Percentiles rank a stretch among this genome's conserved stretches.
phyloP scores from a whole-genome alignment of 1,140 invertebrate genomes.

The Paraescarpia echinospica region DNA sequence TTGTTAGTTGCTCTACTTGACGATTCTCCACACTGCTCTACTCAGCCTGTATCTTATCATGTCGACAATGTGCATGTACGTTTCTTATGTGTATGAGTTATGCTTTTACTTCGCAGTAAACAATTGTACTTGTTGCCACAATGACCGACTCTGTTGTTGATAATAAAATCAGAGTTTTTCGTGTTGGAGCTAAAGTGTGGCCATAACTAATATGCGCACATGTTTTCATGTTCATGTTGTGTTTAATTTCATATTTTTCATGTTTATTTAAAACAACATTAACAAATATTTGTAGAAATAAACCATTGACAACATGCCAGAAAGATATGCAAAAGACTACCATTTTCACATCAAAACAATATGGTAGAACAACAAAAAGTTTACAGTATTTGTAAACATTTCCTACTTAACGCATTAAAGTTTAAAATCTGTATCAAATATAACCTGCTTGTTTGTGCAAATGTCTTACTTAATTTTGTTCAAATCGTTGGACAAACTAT shows the following conservation, averaged over 20 bases:
- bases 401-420: too few species aligned
- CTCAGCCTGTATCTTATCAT: not conserved
- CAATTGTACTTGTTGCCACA: constrained; percentile 1
- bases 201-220: not conserved
- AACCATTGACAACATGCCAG: too few species aligned
- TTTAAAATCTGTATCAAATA: too few species aligned
- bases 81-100: not conserved
- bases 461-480: too few species aligned
- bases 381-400: not conserved
- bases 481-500: too few species aligned
- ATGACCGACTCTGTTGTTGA: not conserved
- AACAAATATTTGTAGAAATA: not conserved
- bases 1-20: not conserved
- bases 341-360: not conserved
- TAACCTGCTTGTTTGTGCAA: too few species aligned
- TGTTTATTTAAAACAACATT: not conserved
- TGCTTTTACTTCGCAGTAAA: constrained; percentile 5
- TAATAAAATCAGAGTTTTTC: not conserved
- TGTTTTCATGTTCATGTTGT: not conserved
- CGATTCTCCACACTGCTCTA: not conserved
- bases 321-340: too few species aligned
- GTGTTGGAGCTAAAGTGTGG: not conserved
- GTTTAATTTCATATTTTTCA: not conserved
- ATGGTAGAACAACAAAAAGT: not conserved
- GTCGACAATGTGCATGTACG: not conserved